Evolutionary conservation across 2,888 invertebrate genomes (phyloP).

Genomic region (Pachliopta kotzebuea): DNA sequence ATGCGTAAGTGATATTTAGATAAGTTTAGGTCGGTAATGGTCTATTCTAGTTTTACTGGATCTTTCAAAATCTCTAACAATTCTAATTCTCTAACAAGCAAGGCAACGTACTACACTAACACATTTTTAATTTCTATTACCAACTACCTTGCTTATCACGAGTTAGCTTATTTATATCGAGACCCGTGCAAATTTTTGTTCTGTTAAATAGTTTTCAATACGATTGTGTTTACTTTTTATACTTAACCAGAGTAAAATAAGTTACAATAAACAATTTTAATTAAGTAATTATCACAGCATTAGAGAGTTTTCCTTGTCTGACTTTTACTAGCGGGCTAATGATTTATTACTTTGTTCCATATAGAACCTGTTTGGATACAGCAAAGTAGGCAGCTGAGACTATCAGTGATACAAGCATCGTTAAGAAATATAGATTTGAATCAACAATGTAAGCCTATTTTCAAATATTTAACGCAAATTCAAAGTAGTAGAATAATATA

Average conservation of each 20-base stretch:
- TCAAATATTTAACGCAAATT: too few relatives aligned
- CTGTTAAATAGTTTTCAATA: not conserved
- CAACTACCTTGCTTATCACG: not conserved
- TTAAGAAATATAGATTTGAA: slow-evolving; percentile 14
- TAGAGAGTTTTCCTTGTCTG: slow-evolving; percentile 29
- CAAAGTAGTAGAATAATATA: too few relatives aligned
- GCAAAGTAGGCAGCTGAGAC: slow-evolving; percentile 14
- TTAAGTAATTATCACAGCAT: slow-evolving; percentile 24
- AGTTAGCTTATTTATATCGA: not conserved
- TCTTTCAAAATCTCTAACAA: not conserved
- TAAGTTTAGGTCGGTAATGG: not conserved
- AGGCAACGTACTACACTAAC: too few relatives aligned
- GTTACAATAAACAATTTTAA: slow-evolving; percentile 19
- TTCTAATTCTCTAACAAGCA: not conserved
- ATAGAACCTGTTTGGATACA: slow-evolving; percentile 25
- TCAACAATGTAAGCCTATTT: not conserved
- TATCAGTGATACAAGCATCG: slow-evolving; percentile 16
- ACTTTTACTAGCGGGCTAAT: slow-evolving; percentile 27
- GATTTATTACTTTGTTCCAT: slow-evolving; percentile 28
- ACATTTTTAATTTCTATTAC: too few relatives aligned
- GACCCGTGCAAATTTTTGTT: not conserved
- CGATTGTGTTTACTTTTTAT: not conserved
- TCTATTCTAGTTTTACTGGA: not conserved
- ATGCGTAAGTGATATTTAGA: slow-evolving; percentile 27
- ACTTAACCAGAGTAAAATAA: not conserved